Evolutionary conservation across 2,797 vertebrate species (phyloP).

Genomic region (Botia kubotai): DNA sequence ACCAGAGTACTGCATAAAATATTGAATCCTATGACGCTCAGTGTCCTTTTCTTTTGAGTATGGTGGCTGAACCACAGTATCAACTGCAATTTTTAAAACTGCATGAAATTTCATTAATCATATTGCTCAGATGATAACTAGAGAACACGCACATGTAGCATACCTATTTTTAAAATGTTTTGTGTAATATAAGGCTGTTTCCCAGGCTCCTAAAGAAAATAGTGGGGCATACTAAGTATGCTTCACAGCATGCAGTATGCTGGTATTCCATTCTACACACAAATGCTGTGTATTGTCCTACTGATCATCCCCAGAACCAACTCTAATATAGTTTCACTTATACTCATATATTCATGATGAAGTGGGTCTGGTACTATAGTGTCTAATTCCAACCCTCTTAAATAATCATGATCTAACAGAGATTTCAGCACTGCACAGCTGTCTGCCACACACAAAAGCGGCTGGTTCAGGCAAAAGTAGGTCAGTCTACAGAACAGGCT

Average conservation of each 20-base stretch:
- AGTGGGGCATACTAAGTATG: too few relatives aligned
- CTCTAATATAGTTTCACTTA: too few relatives aligned
- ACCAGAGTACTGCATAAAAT: not conserved
- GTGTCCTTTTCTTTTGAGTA: not conserved
- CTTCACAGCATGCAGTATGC: not conserved
- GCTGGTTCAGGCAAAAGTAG: slow-evolving; percentile 54
- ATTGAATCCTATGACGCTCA: not conserved
- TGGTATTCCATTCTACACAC: slow-evolving; percentile 48
- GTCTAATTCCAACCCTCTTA: slow-evolving; percentile 16
- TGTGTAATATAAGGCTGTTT: not conserved
- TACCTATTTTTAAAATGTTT: not conserved
- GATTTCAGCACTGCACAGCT: slow-evolving; percentile 31
- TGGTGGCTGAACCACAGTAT: not conserved
- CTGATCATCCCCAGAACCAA: not conserved
- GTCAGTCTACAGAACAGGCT: slow-evolving; percentile 50
- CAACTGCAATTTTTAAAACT: not conserved
- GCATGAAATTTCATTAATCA: not conserved
- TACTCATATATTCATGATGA: not conserved
- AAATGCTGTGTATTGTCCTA: slow-evolving; percentile 38
- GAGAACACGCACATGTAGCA: not conserved
- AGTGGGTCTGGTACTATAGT: slow-evolving; percentile 3
- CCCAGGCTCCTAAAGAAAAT: not conserved
- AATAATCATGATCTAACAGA: slow-evolving; percentile 33
- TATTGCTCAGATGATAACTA: not conserved
- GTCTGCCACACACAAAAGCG: slow-evolving; percentile 43